Evolutionary conservation across 2,888 invertebrate species (phyloP), one percentile per base, ranked within the genome.

Genomic region (Subacronicta megacephala): DNA sequence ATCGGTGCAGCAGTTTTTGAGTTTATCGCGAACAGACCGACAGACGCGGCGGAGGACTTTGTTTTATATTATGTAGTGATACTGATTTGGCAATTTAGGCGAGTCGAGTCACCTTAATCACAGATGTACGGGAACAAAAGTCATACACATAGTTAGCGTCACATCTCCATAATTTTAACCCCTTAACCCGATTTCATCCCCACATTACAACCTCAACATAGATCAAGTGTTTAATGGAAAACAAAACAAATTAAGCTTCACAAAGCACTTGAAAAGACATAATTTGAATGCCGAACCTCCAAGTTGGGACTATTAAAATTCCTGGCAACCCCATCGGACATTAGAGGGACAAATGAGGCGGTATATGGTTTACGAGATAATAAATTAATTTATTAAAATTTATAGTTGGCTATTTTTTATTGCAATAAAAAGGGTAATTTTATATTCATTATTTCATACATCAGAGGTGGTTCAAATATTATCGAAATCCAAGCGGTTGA

Each of bases 311-410:
- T 58, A 72, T 81, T 80, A 72, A 67, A 57, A 81, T 81, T 77
- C 84, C 59, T 49, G 58, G 37, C 72, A 65, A 78, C 78, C 83
- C 78, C 67, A 75, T 76, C 64, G 79, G 79, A 75, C 79, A 77
- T 82, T 80, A 79, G 58, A 43, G 46, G 62, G 64, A 77, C 53
- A 68, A 61, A 64, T 62, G 63, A 47, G 47, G 62, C 43, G 13
- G 49, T 60, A 33, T 33, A 42, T 45, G 20, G 20, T 51, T 62
- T 31, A 10, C 16, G 12, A 41, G 44, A 58, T 62, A 41, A 58
- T 62, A 37, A 16, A 46, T 59, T 59, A 0, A 37, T 66, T 50
- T 23, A 12, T 0, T 3, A 29, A 29, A 29, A 29, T 31, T 2
- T 31, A n/a, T 31, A n/a, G 0, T 6, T 5, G 2, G 2, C 29